Conservation (phyloP, 2,888 invertebrate species). For the Megalurothrips usitatus region DNA sequence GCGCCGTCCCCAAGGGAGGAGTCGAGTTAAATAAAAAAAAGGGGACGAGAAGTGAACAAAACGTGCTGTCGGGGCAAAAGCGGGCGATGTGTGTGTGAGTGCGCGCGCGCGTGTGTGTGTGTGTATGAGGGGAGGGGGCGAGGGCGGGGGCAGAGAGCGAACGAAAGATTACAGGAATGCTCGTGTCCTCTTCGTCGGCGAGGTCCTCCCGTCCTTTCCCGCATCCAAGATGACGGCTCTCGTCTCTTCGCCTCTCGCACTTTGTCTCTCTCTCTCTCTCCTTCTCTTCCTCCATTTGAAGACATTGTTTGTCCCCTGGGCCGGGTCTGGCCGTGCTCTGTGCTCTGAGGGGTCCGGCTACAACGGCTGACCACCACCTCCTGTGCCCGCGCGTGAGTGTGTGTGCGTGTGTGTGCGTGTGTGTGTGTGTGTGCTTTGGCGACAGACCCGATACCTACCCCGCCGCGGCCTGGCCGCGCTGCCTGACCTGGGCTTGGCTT, state of each 20-base stretch:
- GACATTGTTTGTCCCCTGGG: conserved; percentile 23
- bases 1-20: background rate
- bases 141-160: background rate
- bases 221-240: background rate
- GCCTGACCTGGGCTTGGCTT: no score
- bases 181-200: background rate
- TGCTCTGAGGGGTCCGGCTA: background rate
- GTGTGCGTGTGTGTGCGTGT: no score
- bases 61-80: conserved; percentile 5
- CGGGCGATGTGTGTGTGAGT: background rate
- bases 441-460: no score
- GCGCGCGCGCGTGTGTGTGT: no score
- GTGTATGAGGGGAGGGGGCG: background rate
- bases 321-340: background rate
- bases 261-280: background rate
- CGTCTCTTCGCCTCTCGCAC: background rate
- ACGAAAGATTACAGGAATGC: conserved; percentile 13
- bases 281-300: background rate
- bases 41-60: conserved; percentile 18
- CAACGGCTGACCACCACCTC: background rate
- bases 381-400: background rate
- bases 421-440: background rate
- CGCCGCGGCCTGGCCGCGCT: no score
- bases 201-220: background rate
- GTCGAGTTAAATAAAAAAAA: conserved; percentile 25